Evolutionary conservation across 2,797 vertebrate genomes (phyloP).

Genomic region (Falco biarmicus): DNA sequence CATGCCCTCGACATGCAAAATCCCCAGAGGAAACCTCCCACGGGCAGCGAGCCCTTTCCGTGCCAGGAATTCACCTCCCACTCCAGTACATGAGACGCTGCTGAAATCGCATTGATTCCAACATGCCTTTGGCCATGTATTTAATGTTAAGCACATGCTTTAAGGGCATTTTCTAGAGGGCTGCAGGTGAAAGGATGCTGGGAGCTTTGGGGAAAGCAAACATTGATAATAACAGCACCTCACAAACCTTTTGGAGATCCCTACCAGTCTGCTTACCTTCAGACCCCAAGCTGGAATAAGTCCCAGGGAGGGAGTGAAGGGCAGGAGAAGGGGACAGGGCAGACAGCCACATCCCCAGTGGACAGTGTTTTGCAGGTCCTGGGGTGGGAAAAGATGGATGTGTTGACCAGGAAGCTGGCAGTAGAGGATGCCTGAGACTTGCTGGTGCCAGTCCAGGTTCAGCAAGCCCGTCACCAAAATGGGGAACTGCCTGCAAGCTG

Average conservation of each 20-base stretch:
- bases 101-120: background rate
- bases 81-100: background rate
- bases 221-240: background rate
- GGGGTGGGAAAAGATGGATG: background rate
- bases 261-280: background rate
- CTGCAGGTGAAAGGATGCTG: background rate
- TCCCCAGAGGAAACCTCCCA: background rate
- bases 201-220: background rate
- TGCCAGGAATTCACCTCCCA: background rate
- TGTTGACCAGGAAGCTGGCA: background rate
- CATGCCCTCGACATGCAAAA: background rate
- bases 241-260: background rate
- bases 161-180: background rate
- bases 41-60: accelerated
- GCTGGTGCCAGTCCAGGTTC: accelerated
- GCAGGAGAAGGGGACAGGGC: background rate
- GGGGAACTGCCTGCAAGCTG: background rate
- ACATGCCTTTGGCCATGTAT: background rate
- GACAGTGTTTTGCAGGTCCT: background rate
- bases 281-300: background rate
- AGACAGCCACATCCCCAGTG: background rate
- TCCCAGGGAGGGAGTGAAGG: background rate
- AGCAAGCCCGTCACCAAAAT: background rate
- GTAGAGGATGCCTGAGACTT: background rate
- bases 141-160: background rate